Base-by-base conservation (phyloP, 2,888 invertebrate species). In the Harmothoe impar region DNA sequence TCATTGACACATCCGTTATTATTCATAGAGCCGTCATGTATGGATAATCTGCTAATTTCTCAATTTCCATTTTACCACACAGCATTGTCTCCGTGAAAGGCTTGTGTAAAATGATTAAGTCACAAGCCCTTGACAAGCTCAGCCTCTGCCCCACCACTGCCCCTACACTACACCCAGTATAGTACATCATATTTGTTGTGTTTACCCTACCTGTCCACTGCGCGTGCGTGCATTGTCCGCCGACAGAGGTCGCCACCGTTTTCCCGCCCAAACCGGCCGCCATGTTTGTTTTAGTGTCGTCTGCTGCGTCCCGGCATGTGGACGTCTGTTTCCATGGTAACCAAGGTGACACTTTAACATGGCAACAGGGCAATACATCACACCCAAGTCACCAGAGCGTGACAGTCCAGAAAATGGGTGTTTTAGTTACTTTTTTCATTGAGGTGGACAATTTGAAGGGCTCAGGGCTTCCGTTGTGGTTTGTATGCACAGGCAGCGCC, bases 191-290 rank as follows among this genome's bases (percentile, higher is more conserved):
- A n/a, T 81, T 81, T 35, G 81, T 81, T 33, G 35, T 72, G 81
- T 81, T 81, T 81, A 43, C 81, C 29, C 29, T 33, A 33, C 20
- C 81, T 15, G 23, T 43, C 43, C 33, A 35, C 43, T 43, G 81
- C 81, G 81, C 81, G 81, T 81, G 81, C 81, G 81, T 35, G 25
- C 81, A 81, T 81, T 81, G 81, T 81, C 81, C 43, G 43, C 33
- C 81, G 31, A 20, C 23, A 81, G 81, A 81, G 35, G 35, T 10
- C 81, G 81, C n/a, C 43, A 81, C 81, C 81, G 81, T 7, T 81
- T 81, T 81, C 81, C 81, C 81, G 81, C 81, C 81, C 33, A 72
- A 72, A 72, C 29, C 81, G 23, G 35, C 43, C 81, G 81, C 43
- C 43, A 81, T 81, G 81, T 81, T 81, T 81, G 81, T 23, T 17